These are phyloP conservation scores for Bufotes viridis DNA, from an alignment of 2,797 vertebrate genomes.

Conservation along the genomic window DNA sequence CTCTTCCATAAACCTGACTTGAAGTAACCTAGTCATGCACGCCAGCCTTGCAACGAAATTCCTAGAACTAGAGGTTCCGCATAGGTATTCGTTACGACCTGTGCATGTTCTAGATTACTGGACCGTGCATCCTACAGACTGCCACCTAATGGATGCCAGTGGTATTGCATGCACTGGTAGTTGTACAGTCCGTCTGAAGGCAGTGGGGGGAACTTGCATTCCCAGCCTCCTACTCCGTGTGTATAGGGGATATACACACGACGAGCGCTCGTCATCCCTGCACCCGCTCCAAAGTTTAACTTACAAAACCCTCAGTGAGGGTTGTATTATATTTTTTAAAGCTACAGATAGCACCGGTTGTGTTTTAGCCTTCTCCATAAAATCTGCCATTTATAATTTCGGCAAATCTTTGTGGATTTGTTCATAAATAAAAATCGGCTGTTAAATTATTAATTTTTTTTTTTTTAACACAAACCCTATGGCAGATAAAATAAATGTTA, in stretches of 20 bases:
- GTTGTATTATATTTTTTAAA: slow-evolving; percentile 49
- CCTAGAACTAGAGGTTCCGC: background rate
- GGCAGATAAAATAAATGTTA: slow-evolving; percentile 18
- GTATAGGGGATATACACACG: slow-evolving; percentile 1
- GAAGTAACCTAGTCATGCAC: slow-evolving; percentile 21
- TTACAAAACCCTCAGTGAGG: slow-evolving; percentile 53
- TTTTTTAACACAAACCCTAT: background rate
- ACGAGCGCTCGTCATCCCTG: slow-evolving; percentile 1
- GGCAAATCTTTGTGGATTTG: slow-evolving; percentile 41
- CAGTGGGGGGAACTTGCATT: background rate
- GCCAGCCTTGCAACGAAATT: slow-evolving; percentile 5
- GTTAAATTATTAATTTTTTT: background rate
- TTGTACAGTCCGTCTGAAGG: slow-evolving; percentile 5
- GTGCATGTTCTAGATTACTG: slow-evolving; percentile 33
- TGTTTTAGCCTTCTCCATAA: slow-evolving; percentile 14
- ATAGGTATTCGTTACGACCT: background rate
- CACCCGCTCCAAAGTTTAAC: slow-evolving; percentile 37
- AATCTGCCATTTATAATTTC: slow-evolving; percentile 5
- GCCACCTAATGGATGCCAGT: slow-evolving; percentile 18
- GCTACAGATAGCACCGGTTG: background rate
- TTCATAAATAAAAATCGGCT: background rate
- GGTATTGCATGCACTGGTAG: slow-evolving; percentile 25
- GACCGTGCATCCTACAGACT: background rate
- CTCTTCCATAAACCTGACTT: background rate
- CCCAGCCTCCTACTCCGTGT: background rate